Evolutionary conservation across 2,113 vertebrate genomes (phyloP).

Genomic region (Cettia cetti): DNA sequence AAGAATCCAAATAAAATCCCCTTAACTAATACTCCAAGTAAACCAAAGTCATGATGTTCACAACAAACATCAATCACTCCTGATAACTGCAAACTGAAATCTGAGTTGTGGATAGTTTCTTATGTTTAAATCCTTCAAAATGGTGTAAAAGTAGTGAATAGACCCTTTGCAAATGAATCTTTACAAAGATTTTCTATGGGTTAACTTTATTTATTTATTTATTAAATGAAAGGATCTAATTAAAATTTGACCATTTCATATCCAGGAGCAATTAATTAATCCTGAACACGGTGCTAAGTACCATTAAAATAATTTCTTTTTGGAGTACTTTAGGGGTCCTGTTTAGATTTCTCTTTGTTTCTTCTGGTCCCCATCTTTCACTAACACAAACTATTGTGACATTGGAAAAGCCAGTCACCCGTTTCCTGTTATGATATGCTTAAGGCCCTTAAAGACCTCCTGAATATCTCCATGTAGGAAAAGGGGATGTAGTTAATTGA

Average conservation of each 20-base stretch:
- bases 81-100: background rate
- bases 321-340: background rate
- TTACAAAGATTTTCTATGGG: background rate
- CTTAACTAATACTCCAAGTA: background rate
- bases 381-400: background rate
- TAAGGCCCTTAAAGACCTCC: background rate
- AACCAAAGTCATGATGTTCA: background rate
- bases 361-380: background rate
- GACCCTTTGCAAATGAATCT: background rate
- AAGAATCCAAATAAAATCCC: background rate
- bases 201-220: background rate
- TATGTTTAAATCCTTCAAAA: background rate
- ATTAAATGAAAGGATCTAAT: background rate
- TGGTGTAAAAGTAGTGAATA: background rate
- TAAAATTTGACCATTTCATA: background rate
- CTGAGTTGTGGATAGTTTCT: background rate
- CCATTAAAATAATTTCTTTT: background rate
- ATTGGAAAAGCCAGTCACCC: background rate
- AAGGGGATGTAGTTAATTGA: background rate
- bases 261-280: background rate
- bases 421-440: background rate
- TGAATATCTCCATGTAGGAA: background rate
- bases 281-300: background rate
- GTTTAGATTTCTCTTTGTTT: background rate
- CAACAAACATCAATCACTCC: background rate